Base-by-base conservation (phyloP, 1,140 invertebrate genomes). In the Sitobion miscanthi region DNA sequence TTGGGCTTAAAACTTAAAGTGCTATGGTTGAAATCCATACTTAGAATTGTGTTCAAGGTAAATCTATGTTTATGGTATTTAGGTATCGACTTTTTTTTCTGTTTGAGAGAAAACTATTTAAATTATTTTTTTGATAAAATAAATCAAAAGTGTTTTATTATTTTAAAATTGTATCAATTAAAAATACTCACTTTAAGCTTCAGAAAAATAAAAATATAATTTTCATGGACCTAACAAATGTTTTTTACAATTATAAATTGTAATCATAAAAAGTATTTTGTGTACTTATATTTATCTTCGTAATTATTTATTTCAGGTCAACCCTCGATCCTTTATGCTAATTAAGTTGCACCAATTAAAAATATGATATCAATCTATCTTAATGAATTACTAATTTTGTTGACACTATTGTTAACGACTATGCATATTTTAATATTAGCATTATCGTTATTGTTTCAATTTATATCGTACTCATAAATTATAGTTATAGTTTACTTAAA, bases 331-430 rank as follows among this genome's bases (percentile, higher is more conserved):
- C 62, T 77, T 77, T 77, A 77, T 77, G 62, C 62, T 77, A 77
- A 77, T 77, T 35, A n/a, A 35, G 62, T 77, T 77, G 30, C n/a
- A 77, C 30, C 30, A 77, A 77, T 77, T 77, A 77, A 77, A 77
- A 77, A 77, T n/a, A n/a, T 77, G 14, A 77, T 77, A 77, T 77
- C n/a, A 77, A 77, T 77, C 62, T 77, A 35, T 77, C 62, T n/a
- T 77, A 77, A 77, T 77, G 62, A 77, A 77, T 77, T 77, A 77
- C 62, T 77, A 77, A 77, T 77, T 77, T 77, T n/a, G 62, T 77
- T 77, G 62, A 77, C 62, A 77, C 30, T 77, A 35, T 77, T 77
- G 62, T 77, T 77, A n/a, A 77, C 14, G 62, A 77, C 62, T n/a
- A 77, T 77, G 30, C 62, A 77, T 77, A n/a, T 77, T 77, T 77